Evolutionary conservation across 2,888 invertebrate genomes (phyloP).

Genomic region (Apotomis capreana): DNA sequence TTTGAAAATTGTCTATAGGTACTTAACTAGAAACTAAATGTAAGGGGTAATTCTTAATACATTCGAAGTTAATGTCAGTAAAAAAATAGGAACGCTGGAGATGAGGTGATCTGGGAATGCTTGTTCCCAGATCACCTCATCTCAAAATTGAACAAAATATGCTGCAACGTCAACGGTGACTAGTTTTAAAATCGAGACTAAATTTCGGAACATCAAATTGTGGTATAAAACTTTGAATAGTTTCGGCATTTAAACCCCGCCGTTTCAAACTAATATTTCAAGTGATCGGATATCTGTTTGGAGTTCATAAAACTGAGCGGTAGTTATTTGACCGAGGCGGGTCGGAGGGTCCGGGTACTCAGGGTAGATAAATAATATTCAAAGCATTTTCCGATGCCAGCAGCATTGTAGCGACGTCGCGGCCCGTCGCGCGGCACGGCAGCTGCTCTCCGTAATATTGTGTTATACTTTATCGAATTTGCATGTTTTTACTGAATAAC

Average conservation of each 20-base stretch:
- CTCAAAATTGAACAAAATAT: too few species aligned
- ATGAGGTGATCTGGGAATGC: too few species aligned
- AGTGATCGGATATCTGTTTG: conserved; percentile 24
- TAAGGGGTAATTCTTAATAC: too few species aligned
- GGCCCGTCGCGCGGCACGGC: conserved; percentile 55
- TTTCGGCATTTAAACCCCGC: background rate
- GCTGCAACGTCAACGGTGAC: too few species aligned
- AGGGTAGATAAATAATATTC: conserved; percentile 64
- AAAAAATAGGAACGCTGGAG: too few species aligned
- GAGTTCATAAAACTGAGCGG: conserved; percentile 34
- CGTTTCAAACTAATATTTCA: conserved; percentile 14
- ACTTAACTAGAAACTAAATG: too few species aligned
- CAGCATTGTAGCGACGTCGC: conserved; percentile 57
- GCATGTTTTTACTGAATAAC: conserved; percentile 84
- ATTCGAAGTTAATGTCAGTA: too few species aligned
- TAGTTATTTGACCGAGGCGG: conserved; percentile 39
- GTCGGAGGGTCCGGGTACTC: conserved; percentile 36
- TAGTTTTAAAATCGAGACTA: too few species aligned
- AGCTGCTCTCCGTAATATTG: conserved; percentile 77
- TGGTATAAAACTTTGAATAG: background rate
- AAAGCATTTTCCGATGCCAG: conserved; percentile 59
- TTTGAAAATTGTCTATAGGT: too few species aligned
- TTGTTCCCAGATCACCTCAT: too few species aligned
- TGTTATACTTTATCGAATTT: conserved; percentile 84
- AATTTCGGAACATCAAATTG: too few species aligned